These are phyloP conservation scores for human DNA, from an alignment of 2,113 vertebrate genomes.

Conservation along the genomic window DNA sequence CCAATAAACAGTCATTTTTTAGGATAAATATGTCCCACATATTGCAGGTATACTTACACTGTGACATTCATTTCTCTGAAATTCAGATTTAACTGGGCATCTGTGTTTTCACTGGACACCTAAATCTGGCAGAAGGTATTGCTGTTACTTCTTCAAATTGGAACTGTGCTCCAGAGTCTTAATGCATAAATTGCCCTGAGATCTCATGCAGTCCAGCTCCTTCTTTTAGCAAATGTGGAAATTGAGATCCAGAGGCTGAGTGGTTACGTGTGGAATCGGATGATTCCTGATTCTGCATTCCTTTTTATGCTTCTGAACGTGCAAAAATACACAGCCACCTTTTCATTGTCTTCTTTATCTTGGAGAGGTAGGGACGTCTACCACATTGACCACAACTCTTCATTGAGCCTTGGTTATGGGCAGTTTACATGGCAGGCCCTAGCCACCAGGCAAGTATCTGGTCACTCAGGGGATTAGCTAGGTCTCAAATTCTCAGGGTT, in stretches of 20 bases:
- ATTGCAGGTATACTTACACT: not conserved
- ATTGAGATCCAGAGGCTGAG: not conserved
- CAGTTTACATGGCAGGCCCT: not conserved
- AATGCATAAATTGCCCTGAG: not conserved
- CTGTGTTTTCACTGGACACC: not conserved
- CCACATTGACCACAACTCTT: not conserved
- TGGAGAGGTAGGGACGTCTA: not conserved
- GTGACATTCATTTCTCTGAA: not conserved
- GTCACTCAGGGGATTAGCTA: not conserved
- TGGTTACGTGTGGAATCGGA: not conserved
- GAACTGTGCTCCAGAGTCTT: not conserved
- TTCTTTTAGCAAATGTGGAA: not conserved
- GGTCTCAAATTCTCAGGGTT: not conserved
- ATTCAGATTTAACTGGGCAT: not conserved
- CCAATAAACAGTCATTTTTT: not conserved
- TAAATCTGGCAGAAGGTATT: not conserved
- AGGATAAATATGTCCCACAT: not conserved
- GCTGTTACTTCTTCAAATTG: not conserved
- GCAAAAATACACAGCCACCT: not conserved
- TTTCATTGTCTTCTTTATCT: not conserved
- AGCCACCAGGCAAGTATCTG: not conserved
- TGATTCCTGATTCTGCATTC: not conserved
- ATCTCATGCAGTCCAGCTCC: rapidly evolving
- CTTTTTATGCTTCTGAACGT: not conserved
- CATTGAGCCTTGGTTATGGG: not conserved